Base-by-base conservation (phyloP, 2,113 vertebrate genomes). In the Peucedramus taeniatus region DNA sequence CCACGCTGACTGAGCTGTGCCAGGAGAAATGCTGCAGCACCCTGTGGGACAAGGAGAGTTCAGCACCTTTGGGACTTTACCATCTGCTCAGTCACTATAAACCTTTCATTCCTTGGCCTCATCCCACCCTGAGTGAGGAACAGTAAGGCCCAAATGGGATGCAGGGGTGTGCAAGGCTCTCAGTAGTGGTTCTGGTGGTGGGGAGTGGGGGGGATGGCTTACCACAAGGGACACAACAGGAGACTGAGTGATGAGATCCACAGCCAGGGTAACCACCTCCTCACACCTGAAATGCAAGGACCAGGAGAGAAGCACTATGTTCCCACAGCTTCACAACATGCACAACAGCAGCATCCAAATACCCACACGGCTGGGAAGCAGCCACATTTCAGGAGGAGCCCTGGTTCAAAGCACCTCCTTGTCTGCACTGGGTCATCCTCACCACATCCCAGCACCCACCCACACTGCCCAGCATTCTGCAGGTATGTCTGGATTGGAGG, bases 1-100 rank as follows among this genome's bases (percentile, higher is more conserved):
- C 97, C 97, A 8, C 64, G 94, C 66, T 96, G 97, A 84, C 94
- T 94, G 50, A 98, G 96, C 72, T 97, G 96, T 42, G 94, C 92
- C 94, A 98, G 74, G 8, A 98, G 93, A 77, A 96, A 97, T 49
- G 96, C 97, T 35, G 98, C 98, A 49, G 97, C 97, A 80, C 96
- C 97, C 98, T 98, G 90, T 30, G 33, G 39, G 65, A 74, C 49
- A 94, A 51, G 26, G 7, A 93, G 23, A 91, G 17, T 42, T 91
- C 60, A 83, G 65, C 23, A 83, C 16, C 21, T 88, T 84, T 84
- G 20, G 26, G 49, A 89, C 40, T 72, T 69, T 13, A 18, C 14
- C 61, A 59, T 37, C 59, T 49, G 16, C 37, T 59, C 0, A 0
- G 44, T 77, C 56, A 64, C 23, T 31, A 26, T 4, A 72, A 40